Evolutionary conservation across 2,113 vertebrate genomes (phyloP), one percentile per base, ranked within the genome.

Genomic region (Nycticebus coucang): DNA sequence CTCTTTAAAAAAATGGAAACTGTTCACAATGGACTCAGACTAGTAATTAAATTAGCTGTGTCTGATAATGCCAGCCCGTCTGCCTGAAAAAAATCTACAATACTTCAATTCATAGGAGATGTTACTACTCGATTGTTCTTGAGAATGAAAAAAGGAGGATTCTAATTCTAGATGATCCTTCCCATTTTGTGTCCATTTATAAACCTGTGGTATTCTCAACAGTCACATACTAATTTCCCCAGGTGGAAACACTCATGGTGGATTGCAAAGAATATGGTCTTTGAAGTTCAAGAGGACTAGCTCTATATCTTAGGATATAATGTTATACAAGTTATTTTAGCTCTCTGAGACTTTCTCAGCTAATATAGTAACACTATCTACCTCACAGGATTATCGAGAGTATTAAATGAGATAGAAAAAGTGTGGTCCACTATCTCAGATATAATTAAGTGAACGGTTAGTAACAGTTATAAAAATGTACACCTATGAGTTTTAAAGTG

Each of bases 1-100:
- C 74, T 95, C 15, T 82, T 92, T 93, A 85, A 78, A 94, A 81
- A 95, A 75, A 55, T 33, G 93, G 30, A 95, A 90, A 93, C 80
- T 93, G 59, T 53, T 89, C 28, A 59, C 53, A 28, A 90, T 37
- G 50, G 64, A 83, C 64, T 81, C 35, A 80, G 24, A 78, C 30
- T 66, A 64, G 22, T 64, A 84, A 87, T 71, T 69, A 82, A 87
- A 85, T 86, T 35, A 87, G 35, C 22, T 66, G 69, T 95, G 74
- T 59, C 35, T 88, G 45, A 91, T 80, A 92, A 87, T 55, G 41
- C 15, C n/a, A 19, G n/a, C 79, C 66, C 60, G 22, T 60, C 41
- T 87, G 19, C 53, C 92, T 94, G 68, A 85, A 37, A 93, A 93
- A 94, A 89, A 89, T 74, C 87, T 60, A 75, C 22, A 83, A 37